Evolutionary conservation across 92 coral and sea anemone species (phyloP).

Genomic region (Blastomussa wellsi): DNA sequence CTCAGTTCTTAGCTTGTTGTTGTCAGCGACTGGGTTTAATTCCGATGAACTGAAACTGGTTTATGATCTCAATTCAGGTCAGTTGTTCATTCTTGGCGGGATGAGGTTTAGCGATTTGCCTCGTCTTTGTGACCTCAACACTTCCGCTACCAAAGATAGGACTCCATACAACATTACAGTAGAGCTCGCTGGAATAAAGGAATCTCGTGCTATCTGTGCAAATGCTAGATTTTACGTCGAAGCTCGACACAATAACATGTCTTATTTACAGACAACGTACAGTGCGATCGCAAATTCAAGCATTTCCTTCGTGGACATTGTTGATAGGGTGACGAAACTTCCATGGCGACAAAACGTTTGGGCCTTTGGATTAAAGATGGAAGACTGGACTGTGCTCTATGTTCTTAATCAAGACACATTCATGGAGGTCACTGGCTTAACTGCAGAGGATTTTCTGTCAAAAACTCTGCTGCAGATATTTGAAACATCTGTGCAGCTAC

Average conservation of each 20-base stretch:
- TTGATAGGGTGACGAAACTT: conserved; percentile 52
- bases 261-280: conserved; percentile 33
- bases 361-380: conserved; percentile 49
- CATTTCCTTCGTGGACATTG: conserved; percentile 57
- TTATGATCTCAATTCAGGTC: conserved; percentile 20
- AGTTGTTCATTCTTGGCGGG: conserved; percentile 29
- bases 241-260: conserved; percentile 36
- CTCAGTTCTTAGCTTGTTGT: conserved; percentile 35
- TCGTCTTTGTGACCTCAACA: conserved; percentile 49
- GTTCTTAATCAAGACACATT: conserved; percentile 27
- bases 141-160: conserved; percentile 28
- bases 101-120: conserved; percentile 41
- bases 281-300: conserved; percentile 36
- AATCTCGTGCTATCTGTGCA: conserved; percentile 25
- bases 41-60: conserved; percentile 28
- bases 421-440: conserved; percentile 11
- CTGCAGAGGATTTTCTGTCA: conserved; percentile 26
- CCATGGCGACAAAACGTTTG: conserved; percentile 69
- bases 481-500: conserved; percentile 23
- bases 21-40: conserved; percentile 43
- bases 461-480: conserved; percentile 43
- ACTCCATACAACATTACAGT: conserved; percentile 45
- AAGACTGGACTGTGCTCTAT: conserved; percentile 62
- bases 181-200: conserved; percentile 46
- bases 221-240: conserved; percentile 57